These are phyloP conservation scores for Ctenomys sociabilis DNA, from an alignment of 2,113 vertebrate species.

Conservation along the genomic window DNA sequence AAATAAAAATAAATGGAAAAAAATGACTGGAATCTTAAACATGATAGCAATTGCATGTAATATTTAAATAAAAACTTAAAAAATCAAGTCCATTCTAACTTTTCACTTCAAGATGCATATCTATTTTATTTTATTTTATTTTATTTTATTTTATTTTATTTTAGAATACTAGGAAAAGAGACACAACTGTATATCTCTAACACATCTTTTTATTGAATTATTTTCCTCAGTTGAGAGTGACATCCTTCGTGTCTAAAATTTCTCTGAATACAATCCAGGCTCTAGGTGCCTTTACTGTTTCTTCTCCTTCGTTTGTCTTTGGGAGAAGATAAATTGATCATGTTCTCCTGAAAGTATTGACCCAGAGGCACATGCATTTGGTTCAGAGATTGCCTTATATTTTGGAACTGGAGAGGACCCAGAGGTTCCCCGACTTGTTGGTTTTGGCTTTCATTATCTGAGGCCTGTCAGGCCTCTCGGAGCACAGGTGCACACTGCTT, in stretches of 20 bases:
- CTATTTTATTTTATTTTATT: conserved; percentile 38
- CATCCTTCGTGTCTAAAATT: conserved; percentile 54
- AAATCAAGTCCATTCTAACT: not conserved
- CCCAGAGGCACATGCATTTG: conserved; percentile 69
- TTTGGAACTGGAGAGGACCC: conserved; percentile 71
- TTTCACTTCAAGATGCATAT: conserved; percentile 1
- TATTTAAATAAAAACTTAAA: not conserved
- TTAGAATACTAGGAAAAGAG: not conserved
- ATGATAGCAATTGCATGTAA: not conserved
- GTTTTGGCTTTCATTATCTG: conserved; percentile 69
- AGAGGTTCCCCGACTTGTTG: conserved; percentile 73
- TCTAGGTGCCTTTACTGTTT: conserved; percentile 53
- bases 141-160: conserved; percentile 49
- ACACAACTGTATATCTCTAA: not conserved
- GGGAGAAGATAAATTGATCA: conserved; percentile 70
- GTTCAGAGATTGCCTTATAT: conserved; percentile 75
- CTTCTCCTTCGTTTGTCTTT: conserved; percentile 69
- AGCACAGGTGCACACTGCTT: conserved; percentile 72
- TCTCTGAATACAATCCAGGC: conserved; percentile 59
- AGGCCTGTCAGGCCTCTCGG: conserved; percentile 46
- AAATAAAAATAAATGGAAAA: too few relatives aligned
- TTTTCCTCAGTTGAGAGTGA: conserved; percentile 65
- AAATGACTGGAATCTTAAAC: not conserved
- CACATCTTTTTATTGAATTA: conserved; percentile 31
- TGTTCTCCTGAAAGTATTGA: conserved; percentile 70